Evolutionary conservation across 2,888 invertebrate genomes (phyloP), one percentile per base, ranked within the genome.

Genomic region (Xylota sylvarum): DNA sequence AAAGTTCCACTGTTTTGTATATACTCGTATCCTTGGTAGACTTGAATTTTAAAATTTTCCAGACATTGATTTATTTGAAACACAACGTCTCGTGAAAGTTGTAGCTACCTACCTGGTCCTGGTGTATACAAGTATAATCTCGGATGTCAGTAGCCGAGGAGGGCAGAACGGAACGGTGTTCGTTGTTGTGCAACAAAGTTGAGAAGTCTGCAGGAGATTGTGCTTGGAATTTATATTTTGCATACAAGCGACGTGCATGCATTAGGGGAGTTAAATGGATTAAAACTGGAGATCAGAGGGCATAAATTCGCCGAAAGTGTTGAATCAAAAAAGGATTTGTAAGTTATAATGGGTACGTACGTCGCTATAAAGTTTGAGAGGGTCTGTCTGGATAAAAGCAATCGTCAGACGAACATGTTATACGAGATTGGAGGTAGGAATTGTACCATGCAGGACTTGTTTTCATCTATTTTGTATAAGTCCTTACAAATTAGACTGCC

Each of bases 11-110:
- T 73, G 77, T 78, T 82, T 78, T 43, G 62, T 52, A 6, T 35
- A 35, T n/a, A n/a, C n/a, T n/a, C 35, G 46, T 60, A 67, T 80
- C 70, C 76, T 55, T 32, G 65, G 58, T 46, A 70, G 76, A 80
- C 65, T 74, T 74, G 74, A 40, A 84, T 78, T 79, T 69, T 67
- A 80, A 80, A 72, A 77, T 55, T 37, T 60, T 27, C 60, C 62
- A 85, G 85, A 80, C 85, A 80, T 85, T 85, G 85, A 85, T 85
- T 85, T 85, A 85, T 85, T 76, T 62, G 65, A 52, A 80, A 85
- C 76, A 80, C 76, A 80, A 60, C 85, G 82, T 67, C n/a, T n/a
- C 67, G 80, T 56, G 48, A 76, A 84, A 85, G 76, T 85, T 85
- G 58, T 80, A 72, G 65, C 69, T 52, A 32, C 10, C 14, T 17